Evolutionary conservation across 2,797 vertebrate genomes (phyloP).

Genomic region (Enteromius unitaeniatus): DNA sequence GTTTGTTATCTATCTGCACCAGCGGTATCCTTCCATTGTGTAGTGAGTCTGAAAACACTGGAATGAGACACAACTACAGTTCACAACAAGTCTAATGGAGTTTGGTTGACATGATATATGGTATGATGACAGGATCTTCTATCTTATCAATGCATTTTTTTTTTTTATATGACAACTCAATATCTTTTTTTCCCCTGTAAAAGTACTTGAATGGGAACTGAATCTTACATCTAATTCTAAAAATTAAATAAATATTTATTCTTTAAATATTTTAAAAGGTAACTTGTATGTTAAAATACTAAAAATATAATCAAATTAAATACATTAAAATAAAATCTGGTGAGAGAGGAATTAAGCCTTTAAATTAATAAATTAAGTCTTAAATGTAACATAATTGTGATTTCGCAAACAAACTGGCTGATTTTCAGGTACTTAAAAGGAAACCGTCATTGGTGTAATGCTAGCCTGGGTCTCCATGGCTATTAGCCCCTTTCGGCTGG

Average conservation of each 20-base stretch:
- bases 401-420: not conserved
- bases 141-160: not conserved
- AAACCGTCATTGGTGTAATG: constrained; percentile 17
- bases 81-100: constrained; percentile 32
- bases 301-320: not conserved
- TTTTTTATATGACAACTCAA: not conserved
- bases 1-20: constrained; percentile 57
- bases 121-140: constrained; percentile 14
- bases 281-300: not conserved
- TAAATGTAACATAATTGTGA: not conserved
- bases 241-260: not conserved
- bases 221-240: not conserved
- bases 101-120: not conserved
- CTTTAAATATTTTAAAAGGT: not conserved
- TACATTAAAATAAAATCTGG: not conserved
- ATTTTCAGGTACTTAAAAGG: not conserved
- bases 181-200: not conserved
- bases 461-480: constrained; percentile 35
- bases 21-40: constrained; percentile 65
- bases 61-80: constrained; percentile 35
- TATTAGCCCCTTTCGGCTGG: constrained; percentile 38
- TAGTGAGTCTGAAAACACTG: constrained; percentile 50
- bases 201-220: not conserved
- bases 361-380: not conserved
- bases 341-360: not conserved